phyloP scores from a whole-genome alignment of 2,113 vertebrate species.

The Tragelaphus strepsiceros region DNA sequence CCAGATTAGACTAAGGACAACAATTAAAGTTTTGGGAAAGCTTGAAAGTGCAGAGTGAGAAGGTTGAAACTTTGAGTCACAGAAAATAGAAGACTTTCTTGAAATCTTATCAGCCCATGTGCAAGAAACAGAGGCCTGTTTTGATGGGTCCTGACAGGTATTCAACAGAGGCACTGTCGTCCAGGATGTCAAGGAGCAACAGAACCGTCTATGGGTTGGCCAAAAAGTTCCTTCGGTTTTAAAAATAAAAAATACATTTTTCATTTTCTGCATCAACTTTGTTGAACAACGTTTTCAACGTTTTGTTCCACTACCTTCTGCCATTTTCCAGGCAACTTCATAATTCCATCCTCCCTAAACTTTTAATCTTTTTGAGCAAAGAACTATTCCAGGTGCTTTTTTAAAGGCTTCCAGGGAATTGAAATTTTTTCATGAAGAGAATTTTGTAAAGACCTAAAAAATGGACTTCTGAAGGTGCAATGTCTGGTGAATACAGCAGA shows the following conservation, averaged over 20 bases:
- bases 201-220: neutral
- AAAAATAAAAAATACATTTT: neutral
- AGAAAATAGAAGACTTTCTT: neutral
- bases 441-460: neutral
- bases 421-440: neutral
- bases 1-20: neutral
- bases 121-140: neutral
- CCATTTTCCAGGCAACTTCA: neutral
- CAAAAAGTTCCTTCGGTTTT: neutral
- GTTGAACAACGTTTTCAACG: neutral
- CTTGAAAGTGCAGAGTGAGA: neutral
- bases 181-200: neutral
- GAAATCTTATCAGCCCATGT: neutral
- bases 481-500: neutral
- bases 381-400: neutral
- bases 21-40: neutral
- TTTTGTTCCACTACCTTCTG: neutral
- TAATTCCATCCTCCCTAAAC: neutral
- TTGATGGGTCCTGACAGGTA: neutral
- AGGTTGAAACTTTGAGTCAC: neutral
- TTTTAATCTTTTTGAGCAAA: neutral
- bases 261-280: neutral
- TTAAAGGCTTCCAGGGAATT: neutral
- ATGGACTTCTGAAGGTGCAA: neutral
- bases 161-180: neutral